Base-by-base conservation (phyloP, 2,888 invertebrate genomes). In the Nesidiocoris tenuis region DNA sequence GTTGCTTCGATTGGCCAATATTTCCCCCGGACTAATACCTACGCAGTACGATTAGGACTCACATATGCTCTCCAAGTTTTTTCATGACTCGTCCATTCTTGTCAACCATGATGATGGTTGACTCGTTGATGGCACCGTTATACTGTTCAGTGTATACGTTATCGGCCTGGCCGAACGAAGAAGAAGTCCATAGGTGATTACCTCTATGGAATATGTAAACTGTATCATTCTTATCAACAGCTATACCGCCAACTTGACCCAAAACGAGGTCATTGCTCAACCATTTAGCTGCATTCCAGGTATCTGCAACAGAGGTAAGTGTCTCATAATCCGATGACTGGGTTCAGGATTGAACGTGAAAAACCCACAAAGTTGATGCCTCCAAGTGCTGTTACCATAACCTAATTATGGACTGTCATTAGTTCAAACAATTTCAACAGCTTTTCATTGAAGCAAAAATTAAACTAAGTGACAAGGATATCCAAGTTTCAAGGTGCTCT, bases 231-330 rank as follows among this genome's bases (percentile, higher is more conserved):
- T 85, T 85, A 82, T 94, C 93, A 17, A 94, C 85, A 2, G 92
- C 89, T 0, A 97, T 89, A 2, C 93, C 95, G 0, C 92, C 90
- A 0, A 95, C 90, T 82, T 95, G 92, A 0, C 95, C 95, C n/a
- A 90, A 79, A n/a, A 80, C 22, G 1, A 76, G 21, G 56, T 67
- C 74, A 57, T 70, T 72, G 24, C 55, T 85, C 1, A 87, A 82
- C 2, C 83, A 80, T 1, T 84, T 81, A 64, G 85, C 84, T 0
- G 89, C 89, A 77, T 86, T 83, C 79, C 87, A 88, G 12, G 5
- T 39, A 17, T 85, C 89, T 89, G 80, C 68, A 78, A 79, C n/a
- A 1, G 7, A 64, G 64, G 1, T 9, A 23, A 61, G 18, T 56
- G 18, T 54, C 54, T 54, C 54, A 54, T 12, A 12, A 54, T 54